Conservation (phyloP, 2,888 invertebrate genomes). For the Aphidoletes aphidimyza region DNA sequence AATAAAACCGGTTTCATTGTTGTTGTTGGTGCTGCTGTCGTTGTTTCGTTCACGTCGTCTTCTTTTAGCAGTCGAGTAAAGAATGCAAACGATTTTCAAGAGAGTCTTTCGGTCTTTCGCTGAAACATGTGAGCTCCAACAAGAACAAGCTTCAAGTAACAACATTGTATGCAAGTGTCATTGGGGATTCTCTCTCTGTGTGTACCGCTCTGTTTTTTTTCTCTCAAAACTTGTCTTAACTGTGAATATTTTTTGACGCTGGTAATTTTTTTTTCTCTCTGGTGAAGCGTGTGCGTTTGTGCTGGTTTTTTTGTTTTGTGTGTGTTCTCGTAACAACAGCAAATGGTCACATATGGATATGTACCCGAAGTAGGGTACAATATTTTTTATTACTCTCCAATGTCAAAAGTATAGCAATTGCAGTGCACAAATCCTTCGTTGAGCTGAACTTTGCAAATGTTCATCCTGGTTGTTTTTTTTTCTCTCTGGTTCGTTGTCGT, state of each 20-base stretch:
- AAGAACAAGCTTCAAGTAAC: not conserved
- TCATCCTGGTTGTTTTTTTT: no score
- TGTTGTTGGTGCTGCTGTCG: not conserved
- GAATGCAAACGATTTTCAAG: not conserved
- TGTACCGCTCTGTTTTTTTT: not conserved
- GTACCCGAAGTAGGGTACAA: not conserved
- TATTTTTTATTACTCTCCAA: not conserved
- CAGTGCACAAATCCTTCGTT: not conserved
- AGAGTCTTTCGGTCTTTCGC: conserved; percentile 26
- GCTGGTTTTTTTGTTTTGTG: not conserved
- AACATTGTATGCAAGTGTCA: conserved; percentile 18
- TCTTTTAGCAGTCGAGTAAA: not conserved
- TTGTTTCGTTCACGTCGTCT: not conserved
- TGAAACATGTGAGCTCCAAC: not conserved
- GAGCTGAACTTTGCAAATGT: not conserved
- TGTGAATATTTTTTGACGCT: not conserved
- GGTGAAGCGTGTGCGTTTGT: not conserved
- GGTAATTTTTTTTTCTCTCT: not conserved
- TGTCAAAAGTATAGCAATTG: not conserved
- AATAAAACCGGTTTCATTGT: conserved; percentile 5
- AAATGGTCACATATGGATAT: conserved; percentile 34
- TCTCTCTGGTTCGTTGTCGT: no score
- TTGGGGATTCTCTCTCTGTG: not conserved
- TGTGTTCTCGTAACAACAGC: not conserved
- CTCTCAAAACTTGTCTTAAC: conserved; percentile 21